Evolutionary conservation across 2,888 invertebrate genomes (phyloP).

Genomic region (Harpalus rubripes): DNA sequence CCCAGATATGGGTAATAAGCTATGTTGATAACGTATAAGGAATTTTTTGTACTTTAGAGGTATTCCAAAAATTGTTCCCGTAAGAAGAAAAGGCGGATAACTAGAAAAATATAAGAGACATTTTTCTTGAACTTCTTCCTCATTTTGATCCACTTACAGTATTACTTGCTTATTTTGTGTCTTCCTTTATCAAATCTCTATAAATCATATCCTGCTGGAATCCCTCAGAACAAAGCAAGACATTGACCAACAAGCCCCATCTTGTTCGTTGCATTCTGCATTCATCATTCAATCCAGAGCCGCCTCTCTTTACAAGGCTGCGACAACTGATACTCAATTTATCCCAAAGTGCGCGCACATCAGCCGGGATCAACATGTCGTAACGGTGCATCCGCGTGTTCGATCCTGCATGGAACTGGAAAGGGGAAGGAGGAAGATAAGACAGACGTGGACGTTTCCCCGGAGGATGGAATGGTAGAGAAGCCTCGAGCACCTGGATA

Average conservation of each 20-base stretch:
- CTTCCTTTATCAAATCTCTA: background rate
- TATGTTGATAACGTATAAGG: too few relatives aligned
- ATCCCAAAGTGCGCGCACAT: conserved; percentile 63
- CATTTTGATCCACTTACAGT: background rate
- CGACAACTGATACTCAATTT: conserved; percentile 66
- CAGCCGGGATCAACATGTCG: conserved; percentile 61
- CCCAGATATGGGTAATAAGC: too few relatives aligned
- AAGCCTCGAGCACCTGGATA: conserved; percentile 42
- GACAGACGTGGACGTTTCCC: conserved; percentile 42
- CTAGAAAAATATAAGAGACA: too few relatives aligned
- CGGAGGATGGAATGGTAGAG: background rate
- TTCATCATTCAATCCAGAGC: conserved; percentile 23
- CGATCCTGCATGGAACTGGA: background rate
- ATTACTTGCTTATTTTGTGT: background rate
- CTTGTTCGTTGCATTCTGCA: background rate
- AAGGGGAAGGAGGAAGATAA: conserved; percentile 25
- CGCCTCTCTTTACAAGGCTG: conserved; percentile 9
- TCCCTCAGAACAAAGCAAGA: conserved; percentile 39
- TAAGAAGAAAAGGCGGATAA: too few relatives aligned
- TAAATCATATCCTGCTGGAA: background rate
- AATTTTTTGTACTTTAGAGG: too few relatives aligned
- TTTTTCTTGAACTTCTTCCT: background rate
- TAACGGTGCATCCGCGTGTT: conserved; percentile 33
- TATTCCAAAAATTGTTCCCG: too few relatives aligned
- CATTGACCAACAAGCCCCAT: conserved; percentile 13